Base-by-base conservation (phyloP, 2,113 vertebrate genomes). In the Saimiri boliviensis region DNA sequence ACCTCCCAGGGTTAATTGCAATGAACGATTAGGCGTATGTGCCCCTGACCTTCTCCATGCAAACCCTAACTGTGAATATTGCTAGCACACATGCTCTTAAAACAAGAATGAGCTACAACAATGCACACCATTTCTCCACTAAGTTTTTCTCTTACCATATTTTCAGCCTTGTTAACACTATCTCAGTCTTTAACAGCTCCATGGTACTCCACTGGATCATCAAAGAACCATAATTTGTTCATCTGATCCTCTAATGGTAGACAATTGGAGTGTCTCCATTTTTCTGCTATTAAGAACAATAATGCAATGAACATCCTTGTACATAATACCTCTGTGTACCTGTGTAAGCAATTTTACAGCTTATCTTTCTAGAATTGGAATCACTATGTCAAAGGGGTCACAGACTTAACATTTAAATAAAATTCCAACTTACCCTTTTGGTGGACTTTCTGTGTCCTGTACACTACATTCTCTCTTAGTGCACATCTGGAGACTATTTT, bases 221-320 rank as follows among this genome's bases (percentile, higher is more conserved):
- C 63, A 94, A 95, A 96, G 13, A 88, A 85, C 49, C 58, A 42
- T 86, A 42, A 87, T 80, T 96, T 86, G 83, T 71, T 92, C 79
- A 92, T 89, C 37, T 87, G 37, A 27, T 70, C 76, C 27, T 74
- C 74, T 56, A 60, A 40, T 32, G 58, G 76, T 1, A 11, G n/a
- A 40, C 32, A 73, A 83, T 2, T 58, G 71, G 54, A 20, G 3
- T 2, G 0, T 56, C 35, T 52, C 80, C 90, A 54, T 4, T 6
- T 49, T 68, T 77, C 76, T 89, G 14, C 35, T 83, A 66, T 68
- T 23, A 49, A 84, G 81, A 91, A 91, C 42, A 92, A 40, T 12
- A 42, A 73, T n/a, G 49, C 90, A 66, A 45, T 70, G 17, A 56
- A 84, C 58, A 79, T 82, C 40, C 40, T 80, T 74, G 37, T 47